Base-by-base conservation (phyloP, 2,797 vertebrate species). In the Acanthiza pusilla region DNA sequence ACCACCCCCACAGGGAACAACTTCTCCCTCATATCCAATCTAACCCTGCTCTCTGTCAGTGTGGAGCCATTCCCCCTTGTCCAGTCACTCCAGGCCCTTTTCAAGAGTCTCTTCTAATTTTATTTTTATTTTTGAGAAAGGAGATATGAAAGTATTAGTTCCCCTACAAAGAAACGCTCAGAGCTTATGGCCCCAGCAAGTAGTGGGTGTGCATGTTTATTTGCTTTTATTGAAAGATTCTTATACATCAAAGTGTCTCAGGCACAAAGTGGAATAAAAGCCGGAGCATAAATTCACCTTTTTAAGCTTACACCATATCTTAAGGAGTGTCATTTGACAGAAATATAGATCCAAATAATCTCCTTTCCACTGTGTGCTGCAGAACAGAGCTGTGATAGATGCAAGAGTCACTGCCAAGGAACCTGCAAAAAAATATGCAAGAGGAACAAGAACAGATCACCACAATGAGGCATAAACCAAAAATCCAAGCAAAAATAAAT, bases 381-480 rank as follows among this genome's bases (percentile, higher is more conserved):
- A 96, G 85, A 93, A 84, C 21, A 8, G 83, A 82, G 55, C 45
- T 78, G 50, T 92, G 86, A 94, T 76, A 89, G 80, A 83, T 86
- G n/a, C 65, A 77, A 42, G 72, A 82, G 54, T 51, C 26, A 30
- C 45, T 94, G 90, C 82, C 92, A 93, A 93, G 78, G 50, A 43
- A 63, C 48, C 82, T 86, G 60, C 36, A 74, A 88, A 96, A 73
- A 88, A 96, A 86, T 48, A 86, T 61, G 76, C 93, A 96, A 81
- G 88, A 50, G 18, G 57, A 80, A 78, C 67, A 84, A 53, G 57
- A 86, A 78, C 67, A 84, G 48, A 62, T 63, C 86, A 81, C 60
- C 51, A 63, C 54, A 95, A 73, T 4, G 9, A 88, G 80, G 51
- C 38, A 83, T 45, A 95, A 83, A 48, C 20, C 45, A 62, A 63